phyloP scores from a whole-genome alignment of 2,888 invertebrate species.

The Slavum lentiscoides region DNA sequence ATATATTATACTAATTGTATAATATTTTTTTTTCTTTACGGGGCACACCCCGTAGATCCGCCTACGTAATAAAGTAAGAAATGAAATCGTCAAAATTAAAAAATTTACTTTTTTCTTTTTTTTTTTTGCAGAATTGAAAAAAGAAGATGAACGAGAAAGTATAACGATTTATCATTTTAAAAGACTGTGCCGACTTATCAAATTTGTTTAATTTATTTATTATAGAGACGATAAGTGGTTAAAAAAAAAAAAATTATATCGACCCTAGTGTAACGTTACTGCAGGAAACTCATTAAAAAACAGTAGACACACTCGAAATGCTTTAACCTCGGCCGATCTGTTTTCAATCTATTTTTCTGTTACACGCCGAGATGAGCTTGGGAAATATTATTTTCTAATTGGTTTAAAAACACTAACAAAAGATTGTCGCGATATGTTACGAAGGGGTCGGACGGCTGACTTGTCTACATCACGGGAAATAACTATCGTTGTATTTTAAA shows the following conservation, averaged over 20 bases:
- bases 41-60: too few species aligned
- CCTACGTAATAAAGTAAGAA: neutral
- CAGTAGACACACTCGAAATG: neutral
- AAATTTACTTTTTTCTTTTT: neutral
- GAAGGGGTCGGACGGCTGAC: neutral
- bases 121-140: slow-evolving; percentile 33
- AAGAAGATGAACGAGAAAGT: slow-evolving; percentile 22
- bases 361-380: too few species aligned
- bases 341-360: neutral
- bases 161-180: neutral
- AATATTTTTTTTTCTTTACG: too few species aligned
- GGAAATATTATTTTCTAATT: too few species aligned
- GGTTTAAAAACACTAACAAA: too few species aligned
- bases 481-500: neutral
- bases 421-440: too few species aligned
- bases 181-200: slow-evolving; percentile 37
- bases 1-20: too few species aligned
- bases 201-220: slow-evolving; percentile 26
- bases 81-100: neutral
- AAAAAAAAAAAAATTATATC: neutral
- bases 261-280: neutral
- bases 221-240: neutral
- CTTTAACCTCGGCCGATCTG: too few species aligned
- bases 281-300: neutral
- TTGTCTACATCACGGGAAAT: neutral